Base-by-base conservation (phyloP, 1,140 invertebrate genomes). In the Steinernema khuongi region DNA sequence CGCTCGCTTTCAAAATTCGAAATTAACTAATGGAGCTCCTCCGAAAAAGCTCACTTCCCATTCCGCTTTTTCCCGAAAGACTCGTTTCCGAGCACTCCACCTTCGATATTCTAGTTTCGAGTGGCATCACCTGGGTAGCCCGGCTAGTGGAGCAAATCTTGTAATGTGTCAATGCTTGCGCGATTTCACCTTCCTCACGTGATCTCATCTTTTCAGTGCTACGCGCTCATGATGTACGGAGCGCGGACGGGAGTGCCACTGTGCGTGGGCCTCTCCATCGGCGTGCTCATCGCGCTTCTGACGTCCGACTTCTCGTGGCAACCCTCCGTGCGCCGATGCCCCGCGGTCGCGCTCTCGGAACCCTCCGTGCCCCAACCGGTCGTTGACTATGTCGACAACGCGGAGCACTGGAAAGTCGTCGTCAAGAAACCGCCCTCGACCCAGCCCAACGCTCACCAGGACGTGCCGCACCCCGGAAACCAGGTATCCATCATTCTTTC, bases 371-470 rank as follows among this genome's bases (percentile, higher is more conserved):
- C 7, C 14, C n/a, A 74, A 26, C 17, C 43, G 17, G 26, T 72
- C 50, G 36, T 70, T 70, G 68, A 68, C 43, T 19, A 44, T 36
- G 18, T 70, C 66, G 28, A 74, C 67, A 60, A 68, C 26, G 26
- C 50, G 67, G 30, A 33, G 19, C 32, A 31, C 60, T 43, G 28
- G 1, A 68, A 69, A 68, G 76, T 75, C 44, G 72, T 74, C 1
- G 69, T 66, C 1, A 72, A 74, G 33, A 68, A 77, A 30, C 73
- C 71, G 75, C 70, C 66, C 22, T 71, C 71, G 29, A 18, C 26
- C 31, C 32, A 7, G 19, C 7, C 7, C 36, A 18, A 70, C 29
- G 14, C 7, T 19, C 29, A 43, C 7, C 29, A 31, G 19, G 36
- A 69, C 26, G 31, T 1, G 29, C 14, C 22, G 30, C 69, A 71